Evolutionary conservation across 2,113 vertebrate genomes (phyloP).

Genomic region (Pseudopipra pipra): DNA sequence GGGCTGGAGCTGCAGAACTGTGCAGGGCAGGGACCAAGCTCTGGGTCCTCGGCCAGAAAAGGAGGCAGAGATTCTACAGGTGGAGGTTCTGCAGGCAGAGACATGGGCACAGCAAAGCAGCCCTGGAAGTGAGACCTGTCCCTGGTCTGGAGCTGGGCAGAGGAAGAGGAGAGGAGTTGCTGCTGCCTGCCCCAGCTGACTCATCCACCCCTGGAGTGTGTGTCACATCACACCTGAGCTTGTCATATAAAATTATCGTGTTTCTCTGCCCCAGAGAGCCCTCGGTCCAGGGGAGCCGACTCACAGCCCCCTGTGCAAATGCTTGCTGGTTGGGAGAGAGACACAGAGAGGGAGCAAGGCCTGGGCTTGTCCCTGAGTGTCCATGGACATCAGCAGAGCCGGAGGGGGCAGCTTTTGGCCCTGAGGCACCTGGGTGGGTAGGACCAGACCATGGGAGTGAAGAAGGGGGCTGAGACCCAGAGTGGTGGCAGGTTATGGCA

Average conservation of each 20-base stretch:
- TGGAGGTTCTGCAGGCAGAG: not conserved
- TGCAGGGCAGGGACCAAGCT: not conserved
- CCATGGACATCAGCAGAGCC: not conserved
- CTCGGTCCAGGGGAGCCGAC: accelerated
- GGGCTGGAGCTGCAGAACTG: not conserved
- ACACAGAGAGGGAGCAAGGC: not conserved
- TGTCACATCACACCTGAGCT: not conserved
- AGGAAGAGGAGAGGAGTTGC: not conserved
- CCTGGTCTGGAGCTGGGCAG: not conserved
- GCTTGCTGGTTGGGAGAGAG: not conserved
- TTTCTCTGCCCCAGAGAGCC: not conserved
- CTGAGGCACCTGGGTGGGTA: not conserved
- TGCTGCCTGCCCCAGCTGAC: not conserved
- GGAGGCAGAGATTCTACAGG: not conserved
- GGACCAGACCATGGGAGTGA: accelerated
- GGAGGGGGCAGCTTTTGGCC: not conserved
- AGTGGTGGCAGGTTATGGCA: accelerated
- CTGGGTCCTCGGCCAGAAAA: not conserved
- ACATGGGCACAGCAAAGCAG: not conserved
- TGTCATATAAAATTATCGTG: not conserved
- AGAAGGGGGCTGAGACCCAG: not conserved
- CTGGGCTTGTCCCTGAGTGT: not conserved
- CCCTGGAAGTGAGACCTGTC: not conserved
- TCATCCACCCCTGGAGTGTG: not conserved
- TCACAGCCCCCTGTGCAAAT: not conserved